Conservation (phyloP, 2,888 invertebrate genomes). For the Hyppa rectilinea region DNA sequence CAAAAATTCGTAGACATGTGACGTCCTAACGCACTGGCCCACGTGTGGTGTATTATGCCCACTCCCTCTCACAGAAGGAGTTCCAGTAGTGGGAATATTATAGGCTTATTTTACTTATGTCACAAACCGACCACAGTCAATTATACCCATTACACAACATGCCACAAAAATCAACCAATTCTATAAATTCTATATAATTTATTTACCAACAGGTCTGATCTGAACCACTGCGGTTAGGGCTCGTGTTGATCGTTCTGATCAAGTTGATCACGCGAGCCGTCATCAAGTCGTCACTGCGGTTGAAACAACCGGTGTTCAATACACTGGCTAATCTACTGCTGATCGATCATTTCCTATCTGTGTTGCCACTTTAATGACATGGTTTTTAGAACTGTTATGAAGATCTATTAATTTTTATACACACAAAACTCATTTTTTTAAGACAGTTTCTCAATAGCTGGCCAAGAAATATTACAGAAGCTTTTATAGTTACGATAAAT, state of each 20-base stretch:
- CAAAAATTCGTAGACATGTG: too few relatives aligned
- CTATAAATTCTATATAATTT: slow-evolving; percentile 47
- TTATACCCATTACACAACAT: background rate
- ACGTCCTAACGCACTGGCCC: too few relatives aligned
- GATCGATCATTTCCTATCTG: slow-evolving; percentile 65
- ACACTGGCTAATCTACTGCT: slow-evolving; percentile 37
- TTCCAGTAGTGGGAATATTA: too few relatives aligned
- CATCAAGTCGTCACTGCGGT: slow-evolving; percentile 58
- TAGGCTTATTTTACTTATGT: too few relatives aligned
- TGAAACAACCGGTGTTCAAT: slow-evolving; percentile 53
- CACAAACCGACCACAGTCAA: background rate
- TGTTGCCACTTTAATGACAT: slow-evolving; percentile 41
- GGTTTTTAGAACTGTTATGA: slow-evolving; percentile 10
- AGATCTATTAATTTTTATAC: too few relatives aligned
- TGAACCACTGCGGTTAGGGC: slow-evolving; percentile 45
- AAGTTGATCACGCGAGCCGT: slow-evolving; percentile 56
- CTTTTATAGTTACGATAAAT: too few relatives aligned
- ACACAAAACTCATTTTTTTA: too few relatives aligned
- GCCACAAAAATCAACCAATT: slow-evolving; percentile 11
- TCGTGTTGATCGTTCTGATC: slow-evolving; percentile 33
- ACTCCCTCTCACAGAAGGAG: too few relatives aligned
- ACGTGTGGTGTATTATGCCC: too few relatives aligned
- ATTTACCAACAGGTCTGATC: slow-evolving; percentile 44
- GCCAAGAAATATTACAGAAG: too few relatives aligned
- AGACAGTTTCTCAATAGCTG: too few relatives aligned